Evolutionary conservation across 2,797 vertebrate species (phyloP).

Genomic region (Dromococcyx pavoninus): DNA sequence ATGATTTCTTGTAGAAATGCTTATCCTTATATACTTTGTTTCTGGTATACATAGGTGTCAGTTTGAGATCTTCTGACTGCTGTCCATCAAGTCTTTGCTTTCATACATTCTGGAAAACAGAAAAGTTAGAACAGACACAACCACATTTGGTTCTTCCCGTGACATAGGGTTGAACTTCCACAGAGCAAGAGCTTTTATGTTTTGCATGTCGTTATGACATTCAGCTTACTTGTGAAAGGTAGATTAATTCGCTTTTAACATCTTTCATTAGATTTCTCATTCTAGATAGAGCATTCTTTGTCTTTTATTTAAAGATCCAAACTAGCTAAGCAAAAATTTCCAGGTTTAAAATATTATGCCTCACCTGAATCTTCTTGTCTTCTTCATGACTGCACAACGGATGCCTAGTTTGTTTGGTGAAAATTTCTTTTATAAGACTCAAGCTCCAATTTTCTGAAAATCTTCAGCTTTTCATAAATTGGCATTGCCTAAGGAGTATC

Average conservation of each 20-base stretch:
- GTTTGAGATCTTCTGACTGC: background rate
- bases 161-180: background rate
- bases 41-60: background rate
- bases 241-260: background rate
- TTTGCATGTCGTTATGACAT: background rate
- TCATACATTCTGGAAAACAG: background rate
- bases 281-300: background rate
- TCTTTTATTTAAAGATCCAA: background rate
- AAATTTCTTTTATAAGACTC: background rate
- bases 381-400: background rate
- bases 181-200: background rate
- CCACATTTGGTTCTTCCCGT: background rate
- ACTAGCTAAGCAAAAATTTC: background rate
- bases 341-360: background rate
- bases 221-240: background rate
- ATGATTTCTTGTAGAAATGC: background rate
- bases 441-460: background rate
- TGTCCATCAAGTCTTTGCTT: background rate
- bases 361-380: background rate
- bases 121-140: background rate
- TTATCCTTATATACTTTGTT: background rate
- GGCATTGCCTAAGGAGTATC: background rate
- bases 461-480: background rate
- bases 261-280: slow-evolving; percentile 23
- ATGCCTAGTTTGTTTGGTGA: background rate